Base-by-base conservation (phyloP, 2,888 invertebrate genomes). In the Ectobius pallidus region DNA sequence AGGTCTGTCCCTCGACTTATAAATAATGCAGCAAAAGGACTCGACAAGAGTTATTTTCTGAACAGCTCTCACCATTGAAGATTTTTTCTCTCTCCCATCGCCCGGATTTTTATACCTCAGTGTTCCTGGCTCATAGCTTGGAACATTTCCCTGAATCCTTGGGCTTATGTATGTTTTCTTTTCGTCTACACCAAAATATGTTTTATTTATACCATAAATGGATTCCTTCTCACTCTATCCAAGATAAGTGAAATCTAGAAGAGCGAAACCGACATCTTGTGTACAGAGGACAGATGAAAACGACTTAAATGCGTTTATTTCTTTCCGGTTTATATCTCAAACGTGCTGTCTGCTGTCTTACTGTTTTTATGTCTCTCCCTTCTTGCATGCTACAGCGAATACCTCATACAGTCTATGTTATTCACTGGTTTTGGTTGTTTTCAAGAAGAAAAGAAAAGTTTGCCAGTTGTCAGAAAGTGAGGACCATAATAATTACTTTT, bases 21-120 rank as follows among this genome's bases (percentile, higher is more conserved):
- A 58, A 58, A 58, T 58, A 58, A 58, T 58, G 58, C 58, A 58
- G n/a, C 52, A 58, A 58, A 34, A 58, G 27, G 58, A 30, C 58
- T 58, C 1, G n/a, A n/a, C n/a, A 58, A 3, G 30, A 25, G 16
- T 11, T 16, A 58, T 27, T 25, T 58, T 30, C 6, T n/a, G 16
- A 58, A 30, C 30, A 16, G 25, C 58, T 58, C 58, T 58, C 58
- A 18, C 32, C 30, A 25, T 58, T 58, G 58, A 58, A 30, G 32
- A 58, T 58, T 58, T 58, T 30, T 34, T 34, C 34, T 11, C 34
- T 34, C 34, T 34, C 11, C 58, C 58, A 16, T 3, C 58, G 58
- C n/a, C 58, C n/a, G 30, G 58, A 58, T 58, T 58, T 58, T 58
- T 30, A 30, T 30, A 14, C 58, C n/a, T n/a, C n/a, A 22, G n/a